Evolutionary conservation across 2,113 vertebrate genomes (phyloP).

Genomic region (Chaetorhynchus papuensis): DNA sequence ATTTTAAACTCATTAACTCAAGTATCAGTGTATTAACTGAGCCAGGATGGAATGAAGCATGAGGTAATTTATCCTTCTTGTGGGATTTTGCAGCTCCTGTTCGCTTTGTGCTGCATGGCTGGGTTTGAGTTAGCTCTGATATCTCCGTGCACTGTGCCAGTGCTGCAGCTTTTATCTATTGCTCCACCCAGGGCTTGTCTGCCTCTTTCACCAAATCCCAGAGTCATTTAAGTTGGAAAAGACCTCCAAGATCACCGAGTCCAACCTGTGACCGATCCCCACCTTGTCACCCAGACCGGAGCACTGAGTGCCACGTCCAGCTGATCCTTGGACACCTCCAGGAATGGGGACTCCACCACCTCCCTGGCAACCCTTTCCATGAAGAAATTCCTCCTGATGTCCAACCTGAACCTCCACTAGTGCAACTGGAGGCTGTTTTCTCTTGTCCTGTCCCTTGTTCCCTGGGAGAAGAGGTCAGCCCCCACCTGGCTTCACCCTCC

Average conservation of each 20-base stretch:
- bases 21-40: slow-evolving; percentile 3
- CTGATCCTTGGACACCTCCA: not conserved
- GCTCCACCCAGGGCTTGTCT: not conserved
- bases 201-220: not conserved
- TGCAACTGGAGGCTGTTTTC: not conserved
- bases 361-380: not conserved
- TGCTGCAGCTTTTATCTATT: not conserved
- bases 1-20: slow-evolving; percentile 36
- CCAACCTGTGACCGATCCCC: too few species aligned
- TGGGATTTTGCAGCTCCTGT: slow-evolving; percentile 22
- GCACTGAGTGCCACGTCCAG: not conserved
- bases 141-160: not conserved
- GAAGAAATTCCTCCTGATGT: not conserved
- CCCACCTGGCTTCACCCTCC: not conserved
- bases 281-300: not conserved
- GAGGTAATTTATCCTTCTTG: slow-evolving; percentile 31
- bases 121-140: not conserved
- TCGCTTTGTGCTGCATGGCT: slow-evolving; percentile 18
- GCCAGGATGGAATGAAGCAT: not conserved
- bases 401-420: not conserved
- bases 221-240: not conserved
- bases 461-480: not conserved
- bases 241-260: not conserved
- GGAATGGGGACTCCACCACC: not conserved
- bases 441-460: not conserved